These are phyloP conservation scores for Rhamnusium bicolor DNA, from an alignment of 2,888 invertebrate species.

Conservation along the genomic window DNA sequence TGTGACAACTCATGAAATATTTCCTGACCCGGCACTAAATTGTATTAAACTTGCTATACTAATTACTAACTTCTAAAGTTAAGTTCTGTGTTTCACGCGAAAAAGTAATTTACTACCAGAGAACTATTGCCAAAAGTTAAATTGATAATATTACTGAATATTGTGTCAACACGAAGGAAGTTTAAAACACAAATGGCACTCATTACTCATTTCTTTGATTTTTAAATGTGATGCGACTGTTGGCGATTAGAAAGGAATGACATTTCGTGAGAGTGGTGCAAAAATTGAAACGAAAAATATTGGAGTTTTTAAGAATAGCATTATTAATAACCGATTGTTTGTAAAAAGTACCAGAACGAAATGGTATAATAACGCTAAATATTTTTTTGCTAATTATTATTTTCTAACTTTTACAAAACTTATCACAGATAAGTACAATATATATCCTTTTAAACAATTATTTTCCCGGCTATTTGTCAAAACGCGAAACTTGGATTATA, in stretches of 20 bases:
- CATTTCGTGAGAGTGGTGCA: not conserved
- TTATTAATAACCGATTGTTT: no score
- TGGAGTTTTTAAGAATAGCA: no score
- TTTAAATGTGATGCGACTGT: not conserved
- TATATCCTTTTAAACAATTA: no score
- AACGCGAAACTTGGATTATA: no score
- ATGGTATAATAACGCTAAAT: no score
- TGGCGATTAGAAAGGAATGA: not conserved
- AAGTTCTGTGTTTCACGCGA: slow-evolving; percentile 21
- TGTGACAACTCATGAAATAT: not conserved
- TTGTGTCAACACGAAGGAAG: not conserved
- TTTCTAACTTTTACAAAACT: no score
- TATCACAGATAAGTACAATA: no score
- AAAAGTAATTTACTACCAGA: slow-evolving; percentile 23
- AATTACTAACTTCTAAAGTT: slow-evolving; percentile 2
- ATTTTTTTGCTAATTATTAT: no score
- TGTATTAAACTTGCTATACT: not conserved
- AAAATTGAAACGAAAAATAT: not conserved
- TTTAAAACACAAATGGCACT: not conserved
- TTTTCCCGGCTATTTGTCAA: no score
- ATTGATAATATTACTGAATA: not conserved
- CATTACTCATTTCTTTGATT: not conserved
- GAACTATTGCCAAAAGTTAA: slow-evolving; percentile 10
- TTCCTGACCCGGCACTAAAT: not conserved
- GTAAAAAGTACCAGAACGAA: no score